A percentile compares a stretch with the other conserved stretches of the same genome.
Conservation (phyloP, 2,113 vertebrate species). For the Apteryx mantelli region DNA sequence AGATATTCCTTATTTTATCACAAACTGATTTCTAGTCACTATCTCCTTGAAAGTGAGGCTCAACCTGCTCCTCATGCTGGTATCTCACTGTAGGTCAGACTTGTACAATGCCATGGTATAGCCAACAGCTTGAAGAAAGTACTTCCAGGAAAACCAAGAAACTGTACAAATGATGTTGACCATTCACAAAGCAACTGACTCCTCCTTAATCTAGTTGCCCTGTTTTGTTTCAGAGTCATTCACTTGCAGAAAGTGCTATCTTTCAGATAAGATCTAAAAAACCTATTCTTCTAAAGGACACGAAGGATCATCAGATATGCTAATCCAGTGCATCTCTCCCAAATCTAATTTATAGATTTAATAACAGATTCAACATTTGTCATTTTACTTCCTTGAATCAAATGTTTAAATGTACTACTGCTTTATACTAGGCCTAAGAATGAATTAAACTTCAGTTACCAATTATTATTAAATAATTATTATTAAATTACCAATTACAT, state of each 20-base stretch:
- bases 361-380: not conserved
- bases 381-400: not conserved
- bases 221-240: not conserved
- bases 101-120: not conserved
- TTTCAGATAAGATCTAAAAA: not conserved
- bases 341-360: not conserved
- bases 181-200: not conserved
- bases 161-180: not conserved
- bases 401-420: not conserved
- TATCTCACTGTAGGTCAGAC: not conserved
- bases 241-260: not conserved
- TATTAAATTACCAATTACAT: not conserved
- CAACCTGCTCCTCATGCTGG: accelerated
- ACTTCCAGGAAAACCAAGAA: not conserved
- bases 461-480: too few relatives aligned
- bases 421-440: not conserved
- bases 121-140: not conserved
- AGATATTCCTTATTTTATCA: not conserved
- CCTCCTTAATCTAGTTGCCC: not conserved
- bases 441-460: not conserved
- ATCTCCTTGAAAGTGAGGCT: not conserved
- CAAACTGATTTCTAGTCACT: not conserved
- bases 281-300: not conserved
- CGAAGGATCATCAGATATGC: not conserved
- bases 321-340: not conserved